Evolutionary conservation across 1,140 invertebrate genomes (phyloP), one percentile per base, ranked within the genome.

Genomic region (Halictus rubicundus): DNA sequence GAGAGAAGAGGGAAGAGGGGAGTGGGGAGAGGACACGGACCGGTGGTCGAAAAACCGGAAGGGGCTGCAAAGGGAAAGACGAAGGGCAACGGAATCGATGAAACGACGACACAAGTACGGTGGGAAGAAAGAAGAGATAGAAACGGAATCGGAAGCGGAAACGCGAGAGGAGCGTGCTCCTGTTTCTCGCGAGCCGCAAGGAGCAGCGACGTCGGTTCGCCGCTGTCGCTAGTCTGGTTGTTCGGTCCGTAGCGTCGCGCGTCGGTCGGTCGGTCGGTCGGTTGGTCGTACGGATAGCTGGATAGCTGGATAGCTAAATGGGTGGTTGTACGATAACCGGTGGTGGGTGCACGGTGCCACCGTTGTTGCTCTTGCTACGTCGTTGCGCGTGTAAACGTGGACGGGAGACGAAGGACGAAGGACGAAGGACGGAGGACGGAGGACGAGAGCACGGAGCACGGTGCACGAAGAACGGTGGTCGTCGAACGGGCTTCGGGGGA

Each of bases 341-440:
- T 68, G 84, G 84, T 84, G 82, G 82, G 74, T 71, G 77, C 84
- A 71, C 68, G 71, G 66, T 78, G 83, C 78, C 78, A 84, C 78
- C 74, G 79, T 76, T 82, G 80, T 76, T 82, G 80, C 80, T 85
- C 80, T 71, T 59, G 63, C 72, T 76, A 80, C 52, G 57, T 73
- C 79, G 83, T 64, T 85, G 86, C 87, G 85, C 88, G 90, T 89
- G 89, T 89, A 90, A 91, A 91, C 91, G 91, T 87, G 85, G 85
- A 89, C 88, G 83, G 68, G 84, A 83, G 73, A 57, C 69, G 64
- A 61, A 78, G 68, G 70, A 81, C 83, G 80, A 78, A 77, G 77
- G 57, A 37, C 27, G 77, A 75, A 74, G 74, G 78, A 73, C 71
- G 86, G 75, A 78, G 49, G 78, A 84, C 71, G 86, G 66, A 81